Evolutionary conservation across 1,140 invertebrate species (phyloP), one percentile per base, ranked within the genome.

Genomic region (Mylabris phalerata): DNA sequence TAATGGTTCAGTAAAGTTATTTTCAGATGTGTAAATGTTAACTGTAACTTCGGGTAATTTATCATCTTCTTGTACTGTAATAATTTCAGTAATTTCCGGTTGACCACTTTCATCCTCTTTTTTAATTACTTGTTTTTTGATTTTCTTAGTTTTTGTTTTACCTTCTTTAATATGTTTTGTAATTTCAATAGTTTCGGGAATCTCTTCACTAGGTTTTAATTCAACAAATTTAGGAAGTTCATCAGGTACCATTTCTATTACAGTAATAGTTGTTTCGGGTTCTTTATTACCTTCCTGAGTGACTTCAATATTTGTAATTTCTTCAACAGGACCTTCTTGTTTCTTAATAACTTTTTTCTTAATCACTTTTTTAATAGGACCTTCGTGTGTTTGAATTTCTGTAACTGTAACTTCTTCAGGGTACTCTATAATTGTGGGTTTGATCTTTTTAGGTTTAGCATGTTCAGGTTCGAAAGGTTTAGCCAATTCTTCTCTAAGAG

Each of bases 381-480:
- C 74, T 67, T 77, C 71, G 44, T 77, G 67, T n/a, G 77, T 76
- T 19, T 74, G 73, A 49, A 75, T 69, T 67, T 76, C 74, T 3
- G 70, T 75, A 39, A 64, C 57, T 25, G 32, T 48, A 27, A 76
- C 64, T 61, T 77, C 67, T 67, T 69, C 68, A 40, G 68, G 66
- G 25, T 64, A 56, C 64, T 73, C 69, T 61, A 68, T 65, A 50
- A 68, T 55, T 7, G 65, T 45, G 4, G 57, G 58, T 51, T 54
- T 57, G 24, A 44, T 13, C 2, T 11, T 45, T 38, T 62, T 58
- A 61, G 50, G 60, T 49, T 58, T 61, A 9, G 51, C 59, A 48
- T 72, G 69, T 60, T 75, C 51, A 32, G 69, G 27, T 51, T 58
- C 61, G 24, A 61, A 50, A 39, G 55, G 60, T 62, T 69, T 66